These are phyloP conservation scores for Pogonocichla stellata DNA, from an alignment of 2,113 vertebrate genomes.

Conservation along the genomic window DNA sequence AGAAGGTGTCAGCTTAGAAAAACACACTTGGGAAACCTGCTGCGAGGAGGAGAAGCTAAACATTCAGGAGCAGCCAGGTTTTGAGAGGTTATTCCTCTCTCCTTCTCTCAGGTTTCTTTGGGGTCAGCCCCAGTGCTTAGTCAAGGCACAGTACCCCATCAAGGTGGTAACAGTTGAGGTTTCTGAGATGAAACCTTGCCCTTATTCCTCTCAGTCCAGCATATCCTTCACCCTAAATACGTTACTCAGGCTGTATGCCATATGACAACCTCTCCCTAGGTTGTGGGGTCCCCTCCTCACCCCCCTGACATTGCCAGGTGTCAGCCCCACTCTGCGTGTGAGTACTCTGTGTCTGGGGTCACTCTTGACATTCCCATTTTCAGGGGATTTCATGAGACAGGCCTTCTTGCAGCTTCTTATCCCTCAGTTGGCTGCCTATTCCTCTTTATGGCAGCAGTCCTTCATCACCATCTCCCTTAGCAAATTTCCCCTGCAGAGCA, in stretches of 20 bases:
- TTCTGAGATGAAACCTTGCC: background rate
- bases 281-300: background rate
- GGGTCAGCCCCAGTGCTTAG: background rate
- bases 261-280: background rate
- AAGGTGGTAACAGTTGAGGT: background rate
- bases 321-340: background rate
- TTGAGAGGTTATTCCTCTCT: background rate
- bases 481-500: background rate
- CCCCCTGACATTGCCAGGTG: accelerated
- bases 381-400: background rate
- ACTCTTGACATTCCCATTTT: background rate
- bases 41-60: background rate
- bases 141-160: background rate
- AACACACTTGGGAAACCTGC: background rate
- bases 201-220: background rate
- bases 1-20: background rate
- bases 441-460: background rate
- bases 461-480: background rate
- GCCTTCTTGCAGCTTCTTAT: background rate
- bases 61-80: accelerated
- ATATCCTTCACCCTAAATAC: background rate
- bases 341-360: accelerated
- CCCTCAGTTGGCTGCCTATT: background rate
- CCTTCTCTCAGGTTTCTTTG: background rate
- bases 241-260: background rate